Percentiles rank a stretch among this genome's conserved stretches.
Evolutionary conservation across 2,113 vertebrate genomes (phyloP).

Genomic region (Acanthisitta chloris): DNA sequence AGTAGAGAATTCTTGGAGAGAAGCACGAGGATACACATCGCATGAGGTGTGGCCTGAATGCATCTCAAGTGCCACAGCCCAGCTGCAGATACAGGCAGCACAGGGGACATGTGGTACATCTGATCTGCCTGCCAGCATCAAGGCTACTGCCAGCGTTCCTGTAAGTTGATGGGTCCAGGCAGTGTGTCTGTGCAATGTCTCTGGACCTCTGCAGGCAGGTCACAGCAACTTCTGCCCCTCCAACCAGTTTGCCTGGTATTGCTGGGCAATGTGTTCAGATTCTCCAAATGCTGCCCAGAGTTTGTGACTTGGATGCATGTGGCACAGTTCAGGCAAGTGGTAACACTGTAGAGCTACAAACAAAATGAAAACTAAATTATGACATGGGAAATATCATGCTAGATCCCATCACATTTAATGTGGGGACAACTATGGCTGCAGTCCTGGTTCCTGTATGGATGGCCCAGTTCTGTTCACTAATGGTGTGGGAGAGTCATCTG

Average conservation of each 20-base stretch:
- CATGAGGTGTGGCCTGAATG: background rate
- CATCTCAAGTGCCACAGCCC: background rate
- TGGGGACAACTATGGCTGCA: background rate
- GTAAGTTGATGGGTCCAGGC: fast-evolving
- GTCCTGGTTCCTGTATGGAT: background rate
- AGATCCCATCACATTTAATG: background rate
- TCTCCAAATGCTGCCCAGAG: background rate
- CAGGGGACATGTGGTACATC: background rate
- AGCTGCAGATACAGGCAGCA: background rate
- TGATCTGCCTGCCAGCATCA: background rate
- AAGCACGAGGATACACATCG: fast-evolving
- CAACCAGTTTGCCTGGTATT: background rate
- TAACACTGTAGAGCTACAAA: background rate
- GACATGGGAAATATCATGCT: background rate
- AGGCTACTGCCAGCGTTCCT: background rate
- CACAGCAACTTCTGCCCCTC: background rate
- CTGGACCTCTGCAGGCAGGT: background rate
- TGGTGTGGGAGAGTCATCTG: fast-evolving
- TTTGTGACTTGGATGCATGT: fast-evolving
- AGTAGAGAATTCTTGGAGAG: background rate
- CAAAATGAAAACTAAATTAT: background rate
- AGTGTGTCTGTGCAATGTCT: fast-evolving
- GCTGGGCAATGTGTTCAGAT: fast-evolving
- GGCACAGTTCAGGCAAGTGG: too few species aligned
- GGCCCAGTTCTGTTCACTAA: background rate